Percentiles rank a stretch among this genome's conserved stretches.
phyloP scores from a whole-genome alignment of 2,888 invertebrate species.

The Agonopterix alstromeriana region DNA sequence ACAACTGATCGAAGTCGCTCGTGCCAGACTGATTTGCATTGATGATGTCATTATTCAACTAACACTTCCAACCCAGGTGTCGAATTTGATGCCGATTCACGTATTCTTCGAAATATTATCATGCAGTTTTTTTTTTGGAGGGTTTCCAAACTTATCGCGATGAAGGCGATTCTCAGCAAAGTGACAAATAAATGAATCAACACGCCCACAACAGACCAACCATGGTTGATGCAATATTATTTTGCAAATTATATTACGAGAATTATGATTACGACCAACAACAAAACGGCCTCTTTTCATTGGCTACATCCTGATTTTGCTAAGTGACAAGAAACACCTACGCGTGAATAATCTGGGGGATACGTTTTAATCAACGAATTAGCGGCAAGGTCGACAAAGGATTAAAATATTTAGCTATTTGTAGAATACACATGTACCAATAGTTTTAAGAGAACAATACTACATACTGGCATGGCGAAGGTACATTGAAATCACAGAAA shows the following conservation, averaged over 20 bases:
- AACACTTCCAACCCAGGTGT: constrained; percentile 6
- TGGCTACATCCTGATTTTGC: constrained; percentile 1
- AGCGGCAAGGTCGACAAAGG: background rate
- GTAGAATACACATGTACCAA: too few species aligned
- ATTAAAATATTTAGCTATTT: too few species aligned
- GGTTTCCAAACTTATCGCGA: too few species aligned
- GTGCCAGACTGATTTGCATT: constrained; percentile 30
- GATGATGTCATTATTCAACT: constrained; percentile 29
- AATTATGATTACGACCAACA: background rate
- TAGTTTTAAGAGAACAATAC: too few species aligned
- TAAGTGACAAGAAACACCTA: background rate
- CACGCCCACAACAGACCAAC: constrained; percentile 10
- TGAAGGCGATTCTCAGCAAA: too few species aligned
- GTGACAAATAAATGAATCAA: constrained; percentile 17
- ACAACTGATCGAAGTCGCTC: constrained; percentile 28
- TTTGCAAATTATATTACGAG: background rate
- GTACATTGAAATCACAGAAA: too few species aligned
- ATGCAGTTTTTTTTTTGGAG: too few species aligned
- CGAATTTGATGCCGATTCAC: background rate
- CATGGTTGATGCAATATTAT: background rate
- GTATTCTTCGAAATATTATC: constrained; percentile 13
- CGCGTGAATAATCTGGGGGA: background rate
- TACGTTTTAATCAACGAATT: background rate
- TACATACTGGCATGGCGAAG: too few species aligned
- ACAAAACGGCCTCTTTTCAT: constrained; percentile 2